Conservation (phyloP, 2,797 vertebrate species). For the Chlorospingus semifuscus region DNA sequence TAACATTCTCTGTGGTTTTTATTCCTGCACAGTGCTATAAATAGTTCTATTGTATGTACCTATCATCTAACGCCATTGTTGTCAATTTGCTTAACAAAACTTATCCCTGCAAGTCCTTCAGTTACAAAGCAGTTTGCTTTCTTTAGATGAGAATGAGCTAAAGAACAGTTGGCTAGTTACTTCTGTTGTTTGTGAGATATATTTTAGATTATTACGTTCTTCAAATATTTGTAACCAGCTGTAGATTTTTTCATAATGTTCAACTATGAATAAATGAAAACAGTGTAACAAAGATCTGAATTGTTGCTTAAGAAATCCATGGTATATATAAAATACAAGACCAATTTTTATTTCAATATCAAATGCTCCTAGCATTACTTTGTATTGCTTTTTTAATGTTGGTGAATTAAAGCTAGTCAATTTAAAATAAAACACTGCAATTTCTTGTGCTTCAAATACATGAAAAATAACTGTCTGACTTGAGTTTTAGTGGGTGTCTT, state of each 20-base stretch:
- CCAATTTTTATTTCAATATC: not conserved
- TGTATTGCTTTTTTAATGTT: not conserved
- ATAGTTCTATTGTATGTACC: not conserved
- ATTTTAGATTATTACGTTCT: not conserved
- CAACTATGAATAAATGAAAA: not conserved
- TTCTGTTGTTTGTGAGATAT: not conserved
- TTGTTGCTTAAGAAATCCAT: not conserved
- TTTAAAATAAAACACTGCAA: not conserved
- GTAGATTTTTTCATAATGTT: not conserved
- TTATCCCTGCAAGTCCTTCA: not conserved
- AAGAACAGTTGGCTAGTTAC: not conserved
- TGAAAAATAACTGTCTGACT: not conserved
- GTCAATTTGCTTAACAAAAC: not conserved
- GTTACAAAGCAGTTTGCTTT: not conserved
- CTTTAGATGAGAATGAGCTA: not conserved
- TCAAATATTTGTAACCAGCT: not conserved
- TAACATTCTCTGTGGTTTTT: not conserved
- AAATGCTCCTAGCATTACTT: not conserved
- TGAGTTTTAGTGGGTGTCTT: not conserved
- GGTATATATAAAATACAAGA: not conserved
- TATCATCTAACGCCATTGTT: not conserved
- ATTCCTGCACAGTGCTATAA: not conserved
- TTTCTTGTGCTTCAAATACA: not conserved
- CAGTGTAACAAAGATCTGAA: not conserved
- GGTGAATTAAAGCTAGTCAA: not conserved